Evolutionary conservation across 92 coral and sea anemone species (phyloP).

Genomic region (Siderastrea siderea): DNA sequence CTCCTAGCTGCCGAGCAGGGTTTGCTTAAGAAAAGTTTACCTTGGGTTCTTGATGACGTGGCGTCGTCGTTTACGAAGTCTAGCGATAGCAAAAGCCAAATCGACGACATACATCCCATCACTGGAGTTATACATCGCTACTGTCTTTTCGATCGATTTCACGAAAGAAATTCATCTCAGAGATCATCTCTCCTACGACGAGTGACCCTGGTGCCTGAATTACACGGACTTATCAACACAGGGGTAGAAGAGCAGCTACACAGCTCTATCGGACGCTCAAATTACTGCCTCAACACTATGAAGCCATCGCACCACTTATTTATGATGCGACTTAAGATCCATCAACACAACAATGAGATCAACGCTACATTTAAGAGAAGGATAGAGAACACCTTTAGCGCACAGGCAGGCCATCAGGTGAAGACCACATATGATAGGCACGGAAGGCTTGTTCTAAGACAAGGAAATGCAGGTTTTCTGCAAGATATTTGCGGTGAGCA

Average conservation of each 20-base stretch:
- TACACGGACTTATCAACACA: conserved; percentile 29
- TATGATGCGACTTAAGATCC: conserved; percentile 60
- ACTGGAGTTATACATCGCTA: conserved; percentile 28
- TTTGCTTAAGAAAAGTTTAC: conserved; percentile 4
- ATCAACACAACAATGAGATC: conserved; percentile 34
- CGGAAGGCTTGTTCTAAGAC: too few relatives aligned
- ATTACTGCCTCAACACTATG: conserved; percentile 62
- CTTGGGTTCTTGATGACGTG: conserved; percentile 3
- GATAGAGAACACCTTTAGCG: conserved; percentile 13
- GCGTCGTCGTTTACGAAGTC: too few relatives aligned
- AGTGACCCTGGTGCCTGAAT: conserved; percentile 49
- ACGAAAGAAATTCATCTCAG: conserved; percentile 45
- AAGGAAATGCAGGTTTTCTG: too few relatives aligned
- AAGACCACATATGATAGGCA: too few relatives aligned
- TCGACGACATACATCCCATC: conserved; percentile 33
- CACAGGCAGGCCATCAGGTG: not conserved
- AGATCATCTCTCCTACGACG: not conserved
- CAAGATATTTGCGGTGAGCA: too few relatives aligned
- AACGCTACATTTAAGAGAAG: conserved; percentile 5
- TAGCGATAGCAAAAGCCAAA: not conserved
- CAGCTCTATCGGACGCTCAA: conserved; percentile 29
- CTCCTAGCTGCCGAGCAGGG: conserved; percentile 28
- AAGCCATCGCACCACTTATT: conserved; percentile 58
- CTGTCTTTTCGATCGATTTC: conserved; percentile 47
- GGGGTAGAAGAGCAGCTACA: conserved; percentile 55